These are phyloP conservation scores for Mastomys coucha DNA, from an alignment of 2,113 vertebrate genomes.

Conservation along the genomic window DNA sequence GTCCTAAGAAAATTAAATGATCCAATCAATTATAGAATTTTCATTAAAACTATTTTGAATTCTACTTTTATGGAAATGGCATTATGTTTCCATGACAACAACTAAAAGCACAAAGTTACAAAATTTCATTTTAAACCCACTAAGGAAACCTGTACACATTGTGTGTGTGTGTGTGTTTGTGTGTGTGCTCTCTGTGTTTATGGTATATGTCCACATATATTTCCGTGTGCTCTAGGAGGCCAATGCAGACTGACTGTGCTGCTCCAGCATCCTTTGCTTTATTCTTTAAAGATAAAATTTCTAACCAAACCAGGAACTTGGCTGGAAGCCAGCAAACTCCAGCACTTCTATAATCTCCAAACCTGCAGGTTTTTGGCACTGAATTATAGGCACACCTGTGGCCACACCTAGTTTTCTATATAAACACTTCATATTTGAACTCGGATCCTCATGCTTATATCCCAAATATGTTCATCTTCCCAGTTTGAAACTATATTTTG, in stretches of 20 bases:
- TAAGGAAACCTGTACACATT: background rate
- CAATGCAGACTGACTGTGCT: background rate
- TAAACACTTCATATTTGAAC: background rate
- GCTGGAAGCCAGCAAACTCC: background rate
- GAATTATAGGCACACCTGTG: background rate
- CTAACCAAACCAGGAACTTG: background rate
- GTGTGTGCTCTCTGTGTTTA: background rate
- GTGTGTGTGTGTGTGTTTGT: background rate
- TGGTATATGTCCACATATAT: background rate
- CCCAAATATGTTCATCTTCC: background rate
- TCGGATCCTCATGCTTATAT: rapidly evolving
- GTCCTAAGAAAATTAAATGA: background rate
- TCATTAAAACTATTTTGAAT: background rate
- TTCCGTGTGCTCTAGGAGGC: background rate
- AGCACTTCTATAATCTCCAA: background rate
- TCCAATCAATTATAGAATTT: background rate
- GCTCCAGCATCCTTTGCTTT: background rate
- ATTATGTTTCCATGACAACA: background rate
- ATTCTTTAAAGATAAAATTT: background rate
- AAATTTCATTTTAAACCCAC: background rate
- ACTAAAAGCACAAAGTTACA: background rate
- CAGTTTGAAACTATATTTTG: background rate
- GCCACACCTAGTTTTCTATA: background rate
- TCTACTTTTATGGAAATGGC: background rate
- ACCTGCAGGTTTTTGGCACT: background rate